These are phyloP conservation scores for Drosophila pseudoananassae DNA, from an alignment of 1,140 invertebrate genomes.

Conservation along the genomic window DNA sequence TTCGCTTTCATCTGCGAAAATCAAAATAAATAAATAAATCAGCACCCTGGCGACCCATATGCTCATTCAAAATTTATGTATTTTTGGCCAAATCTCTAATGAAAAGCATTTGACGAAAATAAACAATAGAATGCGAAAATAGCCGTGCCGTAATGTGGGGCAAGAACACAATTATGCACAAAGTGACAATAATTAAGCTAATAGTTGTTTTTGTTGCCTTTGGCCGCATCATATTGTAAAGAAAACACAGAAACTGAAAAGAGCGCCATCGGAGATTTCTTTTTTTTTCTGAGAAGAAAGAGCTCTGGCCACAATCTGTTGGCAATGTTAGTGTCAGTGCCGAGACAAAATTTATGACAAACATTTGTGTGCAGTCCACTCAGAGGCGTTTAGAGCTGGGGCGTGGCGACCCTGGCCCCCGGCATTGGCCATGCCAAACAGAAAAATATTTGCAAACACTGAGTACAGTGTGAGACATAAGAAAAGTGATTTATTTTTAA, in stretches of 20 bases:
- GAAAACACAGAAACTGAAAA: slow-evolving; percentile 21
- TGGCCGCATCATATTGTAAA: slow-evolving; percentile 9
- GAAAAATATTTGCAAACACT: slow-evolving; percentile 30
- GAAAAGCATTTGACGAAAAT: slow-evolving; percentile 48
- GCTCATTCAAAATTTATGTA: slow-evolving; percentile 39
- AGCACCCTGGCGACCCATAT: slow-evolving; percentile 33
- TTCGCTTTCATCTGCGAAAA: slow-evolving; percentile 56
- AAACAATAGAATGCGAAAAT: slow-evolving; percentile 43
- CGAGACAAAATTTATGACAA: slow-evolving; percentile 58
- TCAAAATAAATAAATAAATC: slow-evolving; percentile 33
- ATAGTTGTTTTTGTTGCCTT: slow-evolving; percentile 23
- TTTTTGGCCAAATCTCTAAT: slow-evolving; percentile 63
- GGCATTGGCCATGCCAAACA: slow-evolving; percentile 48
- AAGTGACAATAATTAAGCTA: slow-evolving; percentile 28
- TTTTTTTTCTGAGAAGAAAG: neutral
- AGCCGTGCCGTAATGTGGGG: slow-evolving; percentile 30
- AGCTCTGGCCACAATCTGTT: slow-evolving; percentile 16
- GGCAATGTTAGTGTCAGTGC: slow-evolving; percentile 61
- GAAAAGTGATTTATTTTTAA: neutral
- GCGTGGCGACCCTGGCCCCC: slow-evolving; percentile 42
- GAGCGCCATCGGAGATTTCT: neutral
- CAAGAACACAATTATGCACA: slow-evolving; percentile 41
- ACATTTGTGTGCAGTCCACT: slow-evolving; percentile 54
- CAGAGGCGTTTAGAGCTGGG: slow-evolving; percentile 16
- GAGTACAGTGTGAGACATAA: slow-evolving; percentile 23